These are phyloP conservation scores for Heliconius ismenius DNA, from an alignment of 2,888 invertebrate species.

Conservation along the genomic window DNA sequence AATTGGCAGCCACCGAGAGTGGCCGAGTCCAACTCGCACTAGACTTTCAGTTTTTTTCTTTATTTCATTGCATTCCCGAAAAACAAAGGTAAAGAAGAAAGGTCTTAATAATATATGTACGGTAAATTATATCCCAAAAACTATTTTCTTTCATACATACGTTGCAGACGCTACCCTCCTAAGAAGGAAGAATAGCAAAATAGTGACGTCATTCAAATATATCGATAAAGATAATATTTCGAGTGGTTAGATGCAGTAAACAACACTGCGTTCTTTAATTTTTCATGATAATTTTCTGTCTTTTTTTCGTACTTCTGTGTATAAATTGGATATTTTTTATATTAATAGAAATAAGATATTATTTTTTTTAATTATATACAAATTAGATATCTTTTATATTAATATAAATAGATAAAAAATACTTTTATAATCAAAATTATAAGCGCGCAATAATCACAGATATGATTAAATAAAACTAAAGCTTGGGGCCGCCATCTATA, in stretches of 20 bases:
- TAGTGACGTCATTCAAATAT: background rate
- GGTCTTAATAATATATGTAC: slow-evolving; percentile 10
- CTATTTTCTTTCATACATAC: slow-evolving; percentile 2
- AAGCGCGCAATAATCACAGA: no score
- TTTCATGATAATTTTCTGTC: background rate
- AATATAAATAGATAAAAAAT: no score
- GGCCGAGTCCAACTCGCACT: no score
- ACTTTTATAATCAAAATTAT: no score
- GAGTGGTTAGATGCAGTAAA: background rate
- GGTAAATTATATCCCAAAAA: slow-evolving; percentile 1
- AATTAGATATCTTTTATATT: background rate
- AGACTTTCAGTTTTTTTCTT: background rate
- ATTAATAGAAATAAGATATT: no score
- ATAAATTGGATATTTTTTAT: no score
- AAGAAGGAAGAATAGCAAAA: background rate
- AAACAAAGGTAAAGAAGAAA: slow-evolving; percentile 2
- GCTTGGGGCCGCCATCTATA: no score
- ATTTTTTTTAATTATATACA: no score
- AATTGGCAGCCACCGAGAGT: no score
- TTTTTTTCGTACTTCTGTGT: background rate
- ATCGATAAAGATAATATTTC: background rate
- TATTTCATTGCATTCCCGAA: background rate
- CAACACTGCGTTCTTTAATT: background rate
- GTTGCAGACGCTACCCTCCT: background rate
- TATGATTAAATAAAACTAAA: no score